Evolutionary conservation across 2,113 vertebrate genomes (phyloP).

Genomic region (Aptenodytes patagonicus): DNA sequence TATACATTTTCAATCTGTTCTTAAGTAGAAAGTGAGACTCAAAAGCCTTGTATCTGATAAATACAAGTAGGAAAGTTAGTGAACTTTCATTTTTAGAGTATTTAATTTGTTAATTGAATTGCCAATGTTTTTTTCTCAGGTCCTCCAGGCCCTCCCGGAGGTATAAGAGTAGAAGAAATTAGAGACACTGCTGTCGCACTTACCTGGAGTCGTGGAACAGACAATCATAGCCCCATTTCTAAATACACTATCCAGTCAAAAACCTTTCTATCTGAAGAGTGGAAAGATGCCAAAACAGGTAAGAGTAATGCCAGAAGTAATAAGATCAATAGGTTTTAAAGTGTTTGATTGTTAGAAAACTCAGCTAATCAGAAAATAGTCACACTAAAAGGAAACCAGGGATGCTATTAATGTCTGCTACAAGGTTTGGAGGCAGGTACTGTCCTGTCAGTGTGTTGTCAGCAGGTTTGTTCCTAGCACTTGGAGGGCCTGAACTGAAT

Average conservation of each 20-base stretch:
- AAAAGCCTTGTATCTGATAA: neutral
- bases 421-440: neutral
- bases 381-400: neutral
- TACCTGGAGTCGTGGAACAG: conserved; percentile 92
- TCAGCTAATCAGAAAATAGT: neutral
- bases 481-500: neutral
- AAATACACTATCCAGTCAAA: conserved; percentile 91
- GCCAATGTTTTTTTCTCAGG: conserved; percentile 67
- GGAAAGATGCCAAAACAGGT: conserved; percentile 92
- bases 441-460: neutral
- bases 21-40: neutral
- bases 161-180: conserved; percentile 84
- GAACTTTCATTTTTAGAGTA: neutral
- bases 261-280: conserved; percentile 80
- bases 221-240: conserved; percentile 97
- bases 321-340: neutral
- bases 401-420: neutral
- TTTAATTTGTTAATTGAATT: neutral
- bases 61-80: neutral
- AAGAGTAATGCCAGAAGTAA: conserved; percentile 22
- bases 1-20: neutral
- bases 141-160: conserved; percentile 93
- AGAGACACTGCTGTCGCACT: conserved; percentile 82
- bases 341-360: neutral
- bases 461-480: neutral